Evolutionary conservation across 92 coral and sea anemone genomes (phyloP), one percentile per base, ranked within the genome.

Genomic region (Blastomussa wellsi): DNA sequence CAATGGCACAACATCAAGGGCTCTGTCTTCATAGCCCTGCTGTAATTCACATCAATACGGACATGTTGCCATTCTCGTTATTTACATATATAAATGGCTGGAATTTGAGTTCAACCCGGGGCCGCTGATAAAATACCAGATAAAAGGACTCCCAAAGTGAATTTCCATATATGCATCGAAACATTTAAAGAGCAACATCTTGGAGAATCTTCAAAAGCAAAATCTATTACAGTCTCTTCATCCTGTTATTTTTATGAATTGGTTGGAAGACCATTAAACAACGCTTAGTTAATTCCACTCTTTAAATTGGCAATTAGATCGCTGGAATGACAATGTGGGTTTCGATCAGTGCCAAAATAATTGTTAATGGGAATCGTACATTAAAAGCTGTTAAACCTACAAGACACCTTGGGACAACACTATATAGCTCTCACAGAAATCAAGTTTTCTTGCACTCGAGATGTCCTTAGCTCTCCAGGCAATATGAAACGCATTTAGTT

Each of bases 401-500:
- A 55, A 55, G 22, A 57, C 15, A 29, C 33, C 32, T 24, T 6
- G 22, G 60, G 20, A 31, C 24, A 79, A 17, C 62, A 79, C 51
- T 2, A 6, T 2, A 6, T 20, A 12, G 48, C 5, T 41, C 38
- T 28, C n/a, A 31, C 37, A n/a, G 29, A 44, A 41, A 64, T 29
- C 7, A 19, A 67, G 76, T 52, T 51, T 70, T 24, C 78, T 53
- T 32, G 47, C 19, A 44, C 75, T 16, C 29, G 42, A 44, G 19
- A 19, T 42, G 29, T 31, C 47, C 74, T 79, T 82, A 31, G 22
- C 6, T 20, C 41, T 75, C 62, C 60, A 59, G 31, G 49, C 81
- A 83, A 83, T 83, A 83, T 83, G 87, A 83, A 83, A 74, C 59
- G 47, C 79, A 74, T 83, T n/a, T 83, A 83, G 72, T 12, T 11